Percentiles rank a stretch among this genome's conserved stretches.
phyloP scores from a whole-genome alignment of 2,113 vertebrate genomes.

The Tetrao urogallus region DNA sequence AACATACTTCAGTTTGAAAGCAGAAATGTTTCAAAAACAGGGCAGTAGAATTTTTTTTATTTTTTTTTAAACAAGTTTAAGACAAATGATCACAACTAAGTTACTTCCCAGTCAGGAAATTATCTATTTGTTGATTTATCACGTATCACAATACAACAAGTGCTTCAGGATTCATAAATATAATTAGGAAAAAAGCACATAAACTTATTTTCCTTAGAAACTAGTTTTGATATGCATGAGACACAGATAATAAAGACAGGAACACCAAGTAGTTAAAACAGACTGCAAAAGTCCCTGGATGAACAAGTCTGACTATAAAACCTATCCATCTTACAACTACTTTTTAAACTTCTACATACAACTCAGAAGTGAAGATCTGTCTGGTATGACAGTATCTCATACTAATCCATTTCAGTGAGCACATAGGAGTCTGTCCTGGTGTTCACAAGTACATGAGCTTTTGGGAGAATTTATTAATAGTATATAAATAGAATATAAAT shows the following conservation, averaged over 20 bases:
- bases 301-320: background rate
- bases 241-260: background rate
- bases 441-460: rapidly evolving
- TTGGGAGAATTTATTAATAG: background rate
- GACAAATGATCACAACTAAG: background rate
- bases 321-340: background rate
- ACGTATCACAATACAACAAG: background rate
- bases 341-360: background rate
- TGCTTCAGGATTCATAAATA: background rate
- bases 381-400: background rate
- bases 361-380: background rate
- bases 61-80: background rate
- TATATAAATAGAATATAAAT: background rate
- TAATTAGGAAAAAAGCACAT: rapidly evolving
- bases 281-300: background rate
- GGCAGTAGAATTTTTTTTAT: background rate
- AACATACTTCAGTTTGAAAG: background rate
- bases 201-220: background rate
- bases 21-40: background rate
- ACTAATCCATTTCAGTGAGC: background rate
- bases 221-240: background rate
- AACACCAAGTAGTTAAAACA: background rate
- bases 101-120: background rate
- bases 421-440: background rate
- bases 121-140: background rate